Evolutionary conservation across 2,888 invertebrate genomes (phyloP), one percentile per base, ranked within the genome.

Genomic region (Caenorhabditis sulstoni): DNA sequence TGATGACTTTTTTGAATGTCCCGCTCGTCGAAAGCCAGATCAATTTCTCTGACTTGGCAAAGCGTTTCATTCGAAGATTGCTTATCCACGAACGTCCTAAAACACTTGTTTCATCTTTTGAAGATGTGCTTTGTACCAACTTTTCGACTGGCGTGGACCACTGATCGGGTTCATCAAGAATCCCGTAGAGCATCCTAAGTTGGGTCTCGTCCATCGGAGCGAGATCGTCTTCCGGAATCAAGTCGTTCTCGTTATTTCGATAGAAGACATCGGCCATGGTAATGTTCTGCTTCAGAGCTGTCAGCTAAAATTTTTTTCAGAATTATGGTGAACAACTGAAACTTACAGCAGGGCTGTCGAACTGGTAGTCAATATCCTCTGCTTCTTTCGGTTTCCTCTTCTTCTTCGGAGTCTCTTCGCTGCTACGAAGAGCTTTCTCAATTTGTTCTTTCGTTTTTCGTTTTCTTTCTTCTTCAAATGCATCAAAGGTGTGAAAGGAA

Each of bases 371-470:
- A 16, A 59, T 52, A 14, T 58, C 58, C 20, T n/a, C 16, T 12
- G 11, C 18, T 1, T n/a, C 49, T 16, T 62, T 62, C 16, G 71
- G 49, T n/a, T 12, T 55, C n/a, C 18, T 62, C 20, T 57, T 71
- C n/a, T 65, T 74, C 37, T 58, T 74, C 41, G 58, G 58, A 7
- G 65, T 65, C n/a, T 58, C 45, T 8, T 61, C 29, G 12, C 29
- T 29, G 3, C 64, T 44, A 16, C 14, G 41, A 9, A 59, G 8
- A 0, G 44, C 41, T n/a, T 35, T 41, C 29, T 65, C 49, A 39
- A 71, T 71, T 29, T 57, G 52, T 23, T 65, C 65, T 8, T 41
- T 44, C 12, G 73, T 65, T n/a, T 44, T 49, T n/a, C 59, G 50
- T 37, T 57, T 65, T 37, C 58, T 29, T 11, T 74, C 73, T 14